These are phyloP conservation scores for Artibeus jamaicensis DNA, from an alignment of 2,797 vertebrate species.

Conservation along the genomic window DNA sequence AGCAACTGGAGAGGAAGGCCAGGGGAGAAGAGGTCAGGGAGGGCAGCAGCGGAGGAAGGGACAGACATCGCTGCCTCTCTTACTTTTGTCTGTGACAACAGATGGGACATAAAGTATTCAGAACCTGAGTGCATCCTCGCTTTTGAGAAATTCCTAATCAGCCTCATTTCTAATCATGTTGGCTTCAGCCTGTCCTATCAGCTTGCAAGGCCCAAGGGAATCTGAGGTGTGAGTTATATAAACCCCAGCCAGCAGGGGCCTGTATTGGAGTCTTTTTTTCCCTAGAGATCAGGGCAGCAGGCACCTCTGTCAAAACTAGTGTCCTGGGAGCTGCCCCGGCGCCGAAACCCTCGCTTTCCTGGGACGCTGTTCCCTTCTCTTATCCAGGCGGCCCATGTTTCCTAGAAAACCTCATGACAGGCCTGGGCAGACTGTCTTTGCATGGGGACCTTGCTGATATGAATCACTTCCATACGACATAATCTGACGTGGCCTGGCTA, in stretches of 20 bases:
- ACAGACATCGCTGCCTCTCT: rapidly evolving
- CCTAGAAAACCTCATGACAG: neutral
- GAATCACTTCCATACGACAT: rapidly evolving
- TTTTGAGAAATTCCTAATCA: slow-evolving; percentile 50
- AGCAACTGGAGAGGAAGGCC: neutral
- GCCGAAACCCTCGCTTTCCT: neutral
- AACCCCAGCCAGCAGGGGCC: neutral
- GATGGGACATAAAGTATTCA: slow-evolving; percentile 71
- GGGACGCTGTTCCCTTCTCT: neutral
- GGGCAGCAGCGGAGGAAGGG: neutral
- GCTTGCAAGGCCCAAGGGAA: slow-evolving; percentile 29
- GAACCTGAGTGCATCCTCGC: neutral
- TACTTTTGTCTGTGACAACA: neutral
- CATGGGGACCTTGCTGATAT: neutral
- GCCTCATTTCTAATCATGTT: neutral
- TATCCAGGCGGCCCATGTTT: neutral
- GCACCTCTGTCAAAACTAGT: neutral
- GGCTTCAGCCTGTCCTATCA: neutral
- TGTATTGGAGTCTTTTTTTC: neutral
- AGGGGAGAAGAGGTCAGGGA: neutral
- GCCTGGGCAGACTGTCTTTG: neutral
- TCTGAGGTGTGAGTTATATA: neutral
- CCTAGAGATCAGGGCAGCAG: neutral
- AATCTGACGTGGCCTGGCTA: neutral
- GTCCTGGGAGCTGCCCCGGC: neutral